phyloP scores from a whole-genome alignment of 2,113 vertebrate genomes.

The Ochotona curzoniae region DNA sequence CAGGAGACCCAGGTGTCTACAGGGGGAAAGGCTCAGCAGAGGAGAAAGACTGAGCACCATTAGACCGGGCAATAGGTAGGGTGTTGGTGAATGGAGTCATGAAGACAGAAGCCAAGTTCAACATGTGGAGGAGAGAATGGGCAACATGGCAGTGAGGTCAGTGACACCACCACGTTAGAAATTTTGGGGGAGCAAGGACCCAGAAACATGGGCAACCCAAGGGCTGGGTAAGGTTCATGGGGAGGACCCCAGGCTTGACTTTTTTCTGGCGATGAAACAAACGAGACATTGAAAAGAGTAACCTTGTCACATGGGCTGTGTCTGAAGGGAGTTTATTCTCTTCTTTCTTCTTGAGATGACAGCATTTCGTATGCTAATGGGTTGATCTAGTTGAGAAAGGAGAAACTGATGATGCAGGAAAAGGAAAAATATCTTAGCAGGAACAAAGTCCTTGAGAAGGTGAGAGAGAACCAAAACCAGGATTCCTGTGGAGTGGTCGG shows the following conservation, averaged over 20 bases:
- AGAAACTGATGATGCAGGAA: conserved; percentile 58
- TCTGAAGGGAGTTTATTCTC: not conserved
- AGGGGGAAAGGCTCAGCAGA: not conserved
- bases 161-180: not conserved
- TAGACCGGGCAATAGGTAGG: not conserved
- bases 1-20: not conserved
- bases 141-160: not conserved
- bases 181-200: not conserved
- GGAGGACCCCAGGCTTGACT: not conserved
- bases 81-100: no score
- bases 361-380: conserved; percentile 61
- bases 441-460: conserved; percentile 71
- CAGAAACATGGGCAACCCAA: not conserved
- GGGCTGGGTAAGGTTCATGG: not conserved
- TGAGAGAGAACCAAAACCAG: conserved; percentile 29
- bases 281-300: not conserved
- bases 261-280: not conserved
- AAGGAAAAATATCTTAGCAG: conserved; percentile 48
- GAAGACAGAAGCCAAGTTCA: not conserved
- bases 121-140: not conserved
- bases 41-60: not conserved
- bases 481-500: not conserved
- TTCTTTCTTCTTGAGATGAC: conserved; percentile 47
- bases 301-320: not conserved
- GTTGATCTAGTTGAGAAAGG: conserved; percentile 50